Evolutionary conservation across 2,888 invertebrate species (phyloP).

Genomic region (Drosophila emarginata): DNA sequence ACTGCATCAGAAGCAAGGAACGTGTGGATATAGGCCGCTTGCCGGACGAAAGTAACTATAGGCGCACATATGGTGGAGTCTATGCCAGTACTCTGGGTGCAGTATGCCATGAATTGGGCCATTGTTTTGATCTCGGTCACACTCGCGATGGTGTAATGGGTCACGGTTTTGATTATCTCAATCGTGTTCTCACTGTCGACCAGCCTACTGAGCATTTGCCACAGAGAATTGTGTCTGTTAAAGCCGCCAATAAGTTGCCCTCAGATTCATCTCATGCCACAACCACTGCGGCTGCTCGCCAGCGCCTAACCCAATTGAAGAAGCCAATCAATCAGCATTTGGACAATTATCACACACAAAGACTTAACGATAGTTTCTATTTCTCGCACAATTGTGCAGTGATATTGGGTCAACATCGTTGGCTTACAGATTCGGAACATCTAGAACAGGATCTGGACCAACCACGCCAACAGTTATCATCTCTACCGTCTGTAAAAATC

Average conservation of each 20-base stretch:
- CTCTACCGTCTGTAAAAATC: conserved; percentile 25
- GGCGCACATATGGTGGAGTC: conserved; percentile 93
- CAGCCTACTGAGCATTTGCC: conserved; percentile 82
- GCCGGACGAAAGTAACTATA: conserved; percentile 96
- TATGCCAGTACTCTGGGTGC: conserved; percentile 95
- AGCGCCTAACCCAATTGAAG: conserved; percentile 79
- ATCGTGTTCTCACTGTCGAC: conserved; percentile 88
- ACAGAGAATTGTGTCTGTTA: conserved; percentile 65
- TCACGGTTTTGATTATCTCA: conserved; percentile 92
- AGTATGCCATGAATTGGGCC: conserved; percentile 93
- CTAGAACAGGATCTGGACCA: neutral
- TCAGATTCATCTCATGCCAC: neutral
- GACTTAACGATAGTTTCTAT: conserved; percentile 79
- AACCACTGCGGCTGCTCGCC: conserved; percentile 22
- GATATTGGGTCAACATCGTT: conserved; percentile 79
- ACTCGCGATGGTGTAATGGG: conserved; percentile 96
- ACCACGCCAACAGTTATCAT: no score
- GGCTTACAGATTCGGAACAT: conserved; percentile 66
- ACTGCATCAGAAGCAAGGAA: conserved; percentile 82
- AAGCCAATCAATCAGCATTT: conserved; percentile 53
- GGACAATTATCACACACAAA: conserved; percentile 80
- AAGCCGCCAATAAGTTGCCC: neutral
- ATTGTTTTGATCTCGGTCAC: conserved; percentile 97
- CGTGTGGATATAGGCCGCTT: conserved; percentile 88
- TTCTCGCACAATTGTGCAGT: conserved; percentile 80